These are phyloP conservation scores for Sceliomorpha sp. DNA, from an alignment of 2,888 invertebrate genomes.

Conservation along the genomic window DNA sequence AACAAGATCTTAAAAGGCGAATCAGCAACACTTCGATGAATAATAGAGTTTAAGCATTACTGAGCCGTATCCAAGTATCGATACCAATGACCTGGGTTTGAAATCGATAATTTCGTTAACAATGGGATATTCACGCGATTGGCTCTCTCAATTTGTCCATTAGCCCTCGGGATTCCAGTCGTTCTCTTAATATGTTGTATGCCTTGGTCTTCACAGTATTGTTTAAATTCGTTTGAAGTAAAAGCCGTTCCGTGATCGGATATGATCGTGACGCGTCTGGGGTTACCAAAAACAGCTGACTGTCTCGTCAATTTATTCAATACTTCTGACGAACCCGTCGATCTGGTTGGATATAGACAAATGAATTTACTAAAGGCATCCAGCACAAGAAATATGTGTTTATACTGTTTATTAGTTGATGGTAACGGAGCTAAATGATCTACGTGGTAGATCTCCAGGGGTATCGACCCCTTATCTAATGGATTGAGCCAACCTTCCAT, in stretches of 20 bases:
- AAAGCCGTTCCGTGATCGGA: constrained; percentile 72
- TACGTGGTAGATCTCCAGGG: constrained; percentile 66
- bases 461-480: constrained; percentile 65
- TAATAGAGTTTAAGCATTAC: not conserved
- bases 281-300: constrained; percentile 72
- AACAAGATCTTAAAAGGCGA: constrained; percentile 5
- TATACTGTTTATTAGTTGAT: constrained; percentile 58
- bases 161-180: constrained; percentile 68
- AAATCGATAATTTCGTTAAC: constrained; percentile 7
- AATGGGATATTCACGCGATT: not conserved
- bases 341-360: too few relatives aligned
- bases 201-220: constrained; percentile 68
- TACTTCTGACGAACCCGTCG: constrained; percentile 63
- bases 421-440: constrained; percentile 72
- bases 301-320: constrained; percentile 66
- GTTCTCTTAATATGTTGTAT: constrained; percentile 65
- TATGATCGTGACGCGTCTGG: constrained; percentile 67
- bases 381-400: constrained; percentile 31
- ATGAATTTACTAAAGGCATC: constrained; percentile 56
- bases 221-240: constrained; percentile 66
- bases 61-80: not conserved
- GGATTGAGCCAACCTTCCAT: constrained; percentile 65
- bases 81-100: not conserved
- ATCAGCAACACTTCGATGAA: constrained; percentile 1
- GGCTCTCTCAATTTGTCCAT: too few relatives aligned